A percentile compares a stretch with the other conserved stretches of the same genome.
Conservation (phyloP, 64 coral and sea anemone genomes). For the Dendrophyllia cribrosa region DNA sequence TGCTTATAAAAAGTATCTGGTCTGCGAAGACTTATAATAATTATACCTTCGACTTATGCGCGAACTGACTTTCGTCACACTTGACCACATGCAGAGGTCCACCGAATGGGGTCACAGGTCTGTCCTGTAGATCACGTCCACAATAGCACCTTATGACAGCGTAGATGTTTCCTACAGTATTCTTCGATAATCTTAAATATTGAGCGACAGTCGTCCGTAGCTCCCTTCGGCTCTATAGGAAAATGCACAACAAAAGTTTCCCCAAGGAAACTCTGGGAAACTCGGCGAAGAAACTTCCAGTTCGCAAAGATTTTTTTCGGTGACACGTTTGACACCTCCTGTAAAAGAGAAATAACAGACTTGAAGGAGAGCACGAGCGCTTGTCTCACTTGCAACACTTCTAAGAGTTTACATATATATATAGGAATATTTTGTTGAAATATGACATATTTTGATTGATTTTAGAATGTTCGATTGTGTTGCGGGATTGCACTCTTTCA, state of each 20-base stretch:
- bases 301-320: neutral
- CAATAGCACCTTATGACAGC: neutral
- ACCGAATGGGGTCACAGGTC: constrained; percentile 20
- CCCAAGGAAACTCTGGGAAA: constrained; percentile 12
- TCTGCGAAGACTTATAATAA: too few species aligned
- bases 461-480: too few species aligned
- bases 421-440: too few species aligned
- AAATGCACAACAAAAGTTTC: neutral
- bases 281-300: constrained; percentile 21
- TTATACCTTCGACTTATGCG: constrained; percentile 21
- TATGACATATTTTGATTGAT: too few species aligned
- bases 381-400: too few species aligned
- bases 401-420: too few species aligned
- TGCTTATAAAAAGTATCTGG: too few species aligned
- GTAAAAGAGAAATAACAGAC: too few species aligned
- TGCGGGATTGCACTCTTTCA: neutral
- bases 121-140: constrained; percentile 1
- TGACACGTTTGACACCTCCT: neutral
- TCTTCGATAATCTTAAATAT: neutral
- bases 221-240: neutral
- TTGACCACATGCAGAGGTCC: neutral
- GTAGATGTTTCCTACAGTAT: constrained; percentile 10
- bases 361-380: too few species aligned
- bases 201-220: neutral
- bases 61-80: constrained; percentile 50